Evolutionary conservation across 2,888 invertebrate genomes (phyloP).

Genomic region (Diploptera punctata): DNA sequence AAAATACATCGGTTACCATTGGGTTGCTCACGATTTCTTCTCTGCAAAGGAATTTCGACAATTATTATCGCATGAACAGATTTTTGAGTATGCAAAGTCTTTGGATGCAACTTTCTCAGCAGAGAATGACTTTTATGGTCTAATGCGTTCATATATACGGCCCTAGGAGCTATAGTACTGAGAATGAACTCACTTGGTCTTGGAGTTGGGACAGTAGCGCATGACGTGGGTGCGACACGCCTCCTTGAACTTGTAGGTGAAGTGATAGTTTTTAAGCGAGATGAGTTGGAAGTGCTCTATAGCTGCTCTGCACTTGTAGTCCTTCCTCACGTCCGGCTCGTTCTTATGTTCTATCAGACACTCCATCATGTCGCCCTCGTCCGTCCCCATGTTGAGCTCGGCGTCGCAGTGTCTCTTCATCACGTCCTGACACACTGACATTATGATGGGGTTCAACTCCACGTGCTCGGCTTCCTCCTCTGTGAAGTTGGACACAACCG

Average conservation of each 20-base stretch:
- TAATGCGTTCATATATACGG: too few species aligned
- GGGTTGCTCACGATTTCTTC: too few species aligned
- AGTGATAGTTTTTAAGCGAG: conserved; percentile 90
- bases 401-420: conserved; percentile 79
- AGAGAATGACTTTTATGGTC: too few species aligned
- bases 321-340: conserved; percentile 77
- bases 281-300: conserved; percentile 98
- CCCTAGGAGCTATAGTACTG: too few species aligned
- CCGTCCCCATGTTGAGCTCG: conserved; percentile 70
- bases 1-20: too few species aligned
- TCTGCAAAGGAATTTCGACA: too few species aligned
- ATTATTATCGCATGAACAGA: too few species aligned
- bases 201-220: conserved; percentile 58
- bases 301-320: conserved; percentile 86
- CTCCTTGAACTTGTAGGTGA: conserved; percentile 93
- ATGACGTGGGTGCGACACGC: conserved; percentile 86
- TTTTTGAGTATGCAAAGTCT: too few species aligned
- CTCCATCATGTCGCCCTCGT: conserved; percentile 91
- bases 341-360: conserved; percentile 94
- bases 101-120: too few species aligned
- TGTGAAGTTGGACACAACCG: conserved; percentile 82
- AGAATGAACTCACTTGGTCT: conserved; percentile 54
- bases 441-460: conserved; percentile 88
- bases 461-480: conserved; percentile 88
- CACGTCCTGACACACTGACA: conserved; percentile 78